phyloP scores from a whole-genome alignment of 2,888 invertebrate genomes.

The Sclerodermus sp. region DNA sequence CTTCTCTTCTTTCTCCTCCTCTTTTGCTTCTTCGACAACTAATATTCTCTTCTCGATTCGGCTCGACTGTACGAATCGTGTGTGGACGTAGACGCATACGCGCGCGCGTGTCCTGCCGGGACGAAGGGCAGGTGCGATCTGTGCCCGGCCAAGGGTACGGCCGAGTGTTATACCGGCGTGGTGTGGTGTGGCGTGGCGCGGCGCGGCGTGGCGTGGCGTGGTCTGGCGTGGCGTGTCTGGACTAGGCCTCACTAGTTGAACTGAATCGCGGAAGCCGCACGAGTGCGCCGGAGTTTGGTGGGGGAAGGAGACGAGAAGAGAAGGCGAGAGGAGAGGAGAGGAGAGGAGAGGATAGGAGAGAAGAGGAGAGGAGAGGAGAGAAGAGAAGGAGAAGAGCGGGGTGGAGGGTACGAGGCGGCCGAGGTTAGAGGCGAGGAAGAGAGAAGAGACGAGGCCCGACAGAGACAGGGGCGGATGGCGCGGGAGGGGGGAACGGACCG shows the following conservation, averaged over 20 bases:
- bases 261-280: constrained; percentile 1
- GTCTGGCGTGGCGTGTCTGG: neutral
- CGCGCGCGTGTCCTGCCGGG: constrained; percentile 18
- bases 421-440: too few species aligned
- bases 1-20: too few species aligned
- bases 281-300: neutral
- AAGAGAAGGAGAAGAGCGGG: neutral
- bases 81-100: too few species aligned
- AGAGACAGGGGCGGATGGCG: neutral
- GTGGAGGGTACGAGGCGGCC: neutral
- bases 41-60: too few species aligned
- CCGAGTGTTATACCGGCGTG: constrained; percentile 27
- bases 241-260: too few species aligned
- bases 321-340: too few species aligned
- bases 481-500: too few species aligned
- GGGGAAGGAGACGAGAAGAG: neutral
- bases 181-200: constrained; percentile 12
- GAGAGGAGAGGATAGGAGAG: neutral
- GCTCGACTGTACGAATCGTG: too few species aligned
- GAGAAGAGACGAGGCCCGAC: neutral
- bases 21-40: too few species aligned
- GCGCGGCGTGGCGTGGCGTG: neutral
- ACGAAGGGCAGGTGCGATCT: constrained; percentile 37
- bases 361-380: constrained; percentile 23
- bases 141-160: constrained; percentile 26